A percentile compares a stretch with the other conserved stretches of the same genome.
These are phyloP conservation scores for Florisuga fusca DNA, from an alignment of 2,797 vertebrate species.

Conservation along the genomic window DNA sequence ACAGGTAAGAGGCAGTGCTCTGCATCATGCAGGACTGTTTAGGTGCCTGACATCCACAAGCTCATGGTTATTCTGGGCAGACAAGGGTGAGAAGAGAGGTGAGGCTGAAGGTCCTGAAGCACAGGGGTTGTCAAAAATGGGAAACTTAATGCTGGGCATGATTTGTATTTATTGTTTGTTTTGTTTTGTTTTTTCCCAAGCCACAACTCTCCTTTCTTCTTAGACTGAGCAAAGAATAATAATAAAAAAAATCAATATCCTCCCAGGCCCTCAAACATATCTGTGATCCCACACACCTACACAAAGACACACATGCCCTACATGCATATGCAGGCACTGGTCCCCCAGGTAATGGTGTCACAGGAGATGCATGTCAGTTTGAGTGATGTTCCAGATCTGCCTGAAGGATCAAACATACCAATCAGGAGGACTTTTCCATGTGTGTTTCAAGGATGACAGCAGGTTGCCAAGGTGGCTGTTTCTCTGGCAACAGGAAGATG, in stretches of 20 bases:
- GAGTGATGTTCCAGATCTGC: slow-evolving; percentile 70
- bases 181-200: background rate
- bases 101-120: background rate
- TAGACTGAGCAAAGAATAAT: slow-evolving; percentile 26
- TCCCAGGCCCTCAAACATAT: background rate
- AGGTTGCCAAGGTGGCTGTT: slow-evolving; percentile 83
- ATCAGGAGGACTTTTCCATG: slow-evolving; percentile 69
- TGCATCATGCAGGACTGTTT: background rate
- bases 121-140: background rate
- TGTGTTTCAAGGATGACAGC: slow-evolving; percentile 77
- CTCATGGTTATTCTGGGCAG: background rate
- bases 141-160: background rate
- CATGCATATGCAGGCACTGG: background rate
- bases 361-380: slow-evolving; percentile 50
- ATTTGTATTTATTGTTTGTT: background rate
- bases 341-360: slow-evolving; percentile 54
- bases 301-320: background rate
- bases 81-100: background rate
- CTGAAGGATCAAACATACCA: slow-evolving; percentile 64
- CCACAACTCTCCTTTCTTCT: slow-evolving; percentile 24
- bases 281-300: background rate
- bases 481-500: slow-evolving; percentile 81
- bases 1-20: background rate
- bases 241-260: background rate
- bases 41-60: background rate